Base-by-base conservation (phyloP, 2,797 vertebrate species). In the Pampus argenteus region DNA sequence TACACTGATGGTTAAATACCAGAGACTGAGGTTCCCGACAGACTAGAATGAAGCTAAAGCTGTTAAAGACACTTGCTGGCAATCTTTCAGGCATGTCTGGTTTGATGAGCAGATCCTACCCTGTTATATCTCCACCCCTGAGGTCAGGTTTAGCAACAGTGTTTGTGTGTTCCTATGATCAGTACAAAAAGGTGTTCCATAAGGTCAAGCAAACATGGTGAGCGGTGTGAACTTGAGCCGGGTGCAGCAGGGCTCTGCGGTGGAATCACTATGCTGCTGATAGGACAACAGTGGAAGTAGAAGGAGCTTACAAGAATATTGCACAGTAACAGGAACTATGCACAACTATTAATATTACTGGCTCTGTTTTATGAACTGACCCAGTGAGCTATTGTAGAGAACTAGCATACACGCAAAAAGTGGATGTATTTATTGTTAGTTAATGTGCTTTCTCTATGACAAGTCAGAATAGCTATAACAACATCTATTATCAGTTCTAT, bases 111-210 rank as follows among this genome's bases (percentile, higher is more conserved):
- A 28, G 2, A 55, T 51, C 23, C 8, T 6, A 13, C 45, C 17
- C 9, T 47, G 40, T 58, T 11, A 25, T 13, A 3, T 48, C 4
- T 38, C 20, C 14, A 61, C 6, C 38, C 50, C 50, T 69, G 7
- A 71, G 69, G 56, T 45, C 58, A 66, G 36, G 40, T 76, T 76
- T 66, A 29, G 72, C 44, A 59, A 66, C 22, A 23, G 31, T 47
- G 57, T 85, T 87, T 87, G 55, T 40, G 55, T 40, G 23, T 60
- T 79, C 66, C 40, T 63, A 20, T 28, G 61, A 65, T 68, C 69
- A 66, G 49, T 56, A 31, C 52, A 76, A 15, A 71, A 54, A 45
- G 14, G 34, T 54, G 55, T 81, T 66, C 36, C 28, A 79, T 29
- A 18, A 45, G 62, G 55, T 20, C 22, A 14, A 67, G 44, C 75